A percentile compares a stretch with the other conserved stretches of the same genome.
phyloP scores from a whole-genome alignment of 2,888 invertebrate genomes.

The Eristalinus sepulchralis region DNA sequence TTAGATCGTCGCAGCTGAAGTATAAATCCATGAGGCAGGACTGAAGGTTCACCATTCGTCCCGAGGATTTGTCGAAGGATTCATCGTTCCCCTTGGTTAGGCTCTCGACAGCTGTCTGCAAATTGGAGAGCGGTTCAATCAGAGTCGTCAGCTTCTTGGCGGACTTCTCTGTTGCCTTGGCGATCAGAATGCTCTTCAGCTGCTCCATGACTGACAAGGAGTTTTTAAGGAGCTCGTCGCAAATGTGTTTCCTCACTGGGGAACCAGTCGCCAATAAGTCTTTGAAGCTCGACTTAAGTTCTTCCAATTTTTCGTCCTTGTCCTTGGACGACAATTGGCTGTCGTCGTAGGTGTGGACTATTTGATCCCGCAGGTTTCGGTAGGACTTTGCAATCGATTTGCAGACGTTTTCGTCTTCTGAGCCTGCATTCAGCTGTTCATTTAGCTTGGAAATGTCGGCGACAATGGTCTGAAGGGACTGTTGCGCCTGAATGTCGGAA shows the following conservation, averaged over 20 bases:
- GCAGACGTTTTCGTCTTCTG: conserved; percentile 15
- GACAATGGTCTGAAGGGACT: background rate
- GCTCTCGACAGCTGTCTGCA: conserved; percentile 53
- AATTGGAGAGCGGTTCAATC: conserved; percentile 45
- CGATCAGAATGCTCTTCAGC: conserved; percentile 29
- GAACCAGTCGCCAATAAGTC: conserved; percentile 26
- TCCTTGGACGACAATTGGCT: conserved; percentile 28
- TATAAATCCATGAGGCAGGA: conserved; percentile 65
- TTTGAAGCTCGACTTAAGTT: conserved; percentile 25
- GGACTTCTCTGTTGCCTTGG: conserved; percentile 35
- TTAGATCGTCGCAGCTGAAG: conserved; percentile 61
- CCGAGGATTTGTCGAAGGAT: conserved; percentile 55
- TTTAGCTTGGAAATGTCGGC: conserved; percentile 11
- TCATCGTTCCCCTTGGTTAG: conserved; percentile 41
- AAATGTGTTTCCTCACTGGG: conserved; percentile 25
- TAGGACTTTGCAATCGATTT: conserved; percentile 34
- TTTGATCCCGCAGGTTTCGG: conserved; percentile 23
- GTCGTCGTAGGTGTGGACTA: conserved; percentile 38
- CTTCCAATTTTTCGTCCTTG: conserved; percentile 9
- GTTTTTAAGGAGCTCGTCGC: conserved; percentile 35
- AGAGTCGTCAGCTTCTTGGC: conserved; percentile 22
- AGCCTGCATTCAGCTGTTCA: conserved; percentile 14
- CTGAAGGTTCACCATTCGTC: conserved; percentile 63
- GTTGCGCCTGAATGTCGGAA: background rate
- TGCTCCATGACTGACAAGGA: conserved; percentile 39